Base-by-base conservation (phyloP, 1,140 invertebrate species). In the Sarcophaga peregrina region DNA sequence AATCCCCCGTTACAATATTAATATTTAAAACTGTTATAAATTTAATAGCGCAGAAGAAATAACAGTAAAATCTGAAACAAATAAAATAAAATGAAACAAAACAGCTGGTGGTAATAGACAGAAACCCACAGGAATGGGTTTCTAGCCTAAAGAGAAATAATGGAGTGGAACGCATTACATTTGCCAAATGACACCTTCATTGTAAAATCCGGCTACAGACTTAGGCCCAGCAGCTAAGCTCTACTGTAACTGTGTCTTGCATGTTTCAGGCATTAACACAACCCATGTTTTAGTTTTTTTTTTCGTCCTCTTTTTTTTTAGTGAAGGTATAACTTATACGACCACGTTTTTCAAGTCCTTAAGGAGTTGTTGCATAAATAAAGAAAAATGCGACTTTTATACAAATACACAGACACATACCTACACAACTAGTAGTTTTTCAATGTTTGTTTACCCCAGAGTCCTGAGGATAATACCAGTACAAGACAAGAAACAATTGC, bases 1-100 rank as follows among this genome's bases (percentile, higher is more conserved):
- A 58, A 58, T 58, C 13, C 13, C 54, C n/a, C 54, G 25, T 58
- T 58, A 58, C 13, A 58, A n/a, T 58, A 58, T 58, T 58, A 58
- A 58, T 58, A 58, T 58, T 58, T 58, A 58, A 58, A 58, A 58
- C 13, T 58, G 54, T 58, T 58, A 58, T 58, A 58, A 58, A 58
- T 58, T n/a, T 58, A 58, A 58, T 58, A 58, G 4, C n/a, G 54
- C 54, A 13, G 54, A 58, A 58, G 54, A 58, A 58, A 58, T 58
- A 58, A 58, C 15, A 13, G 6, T n/a, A 58, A 58, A 58, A 58
- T n/a, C 13, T 58, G 13, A 15, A 58, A 58, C 2, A 58, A 58
- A n/a, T 58, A n/a, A 58, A 58, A 58, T 0, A 58, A 58, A 58
- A 13, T n/a, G 0, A 15, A 58, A 15, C 1, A 13, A 7, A 11